phyloP scores from a whole-genome alignment of 2,113 vertebrate genomes.

The Mesocricetus auratus region DNA sequence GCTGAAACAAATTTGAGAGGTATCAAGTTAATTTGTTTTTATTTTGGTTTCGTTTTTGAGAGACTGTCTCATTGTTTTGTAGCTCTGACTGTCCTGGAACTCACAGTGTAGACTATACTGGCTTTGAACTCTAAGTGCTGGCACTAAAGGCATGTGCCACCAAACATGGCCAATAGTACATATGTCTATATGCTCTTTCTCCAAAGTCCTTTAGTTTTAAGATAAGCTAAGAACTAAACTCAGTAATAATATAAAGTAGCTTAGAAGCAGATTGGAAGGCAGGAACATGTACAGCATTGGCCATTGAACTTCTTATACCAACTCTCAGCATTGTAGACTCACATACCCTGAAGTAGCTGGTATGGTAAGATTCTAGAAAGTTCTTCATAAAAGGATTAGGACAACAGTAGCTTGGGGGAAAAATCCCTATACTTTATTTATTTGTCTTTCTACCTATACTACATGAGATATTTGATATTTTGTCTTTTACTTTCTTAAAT shows the following conservation, averaged over 20 bases:
- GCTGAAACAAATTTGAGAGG: conserved; percentile 28
- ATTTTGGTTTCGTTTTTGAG: background rate
- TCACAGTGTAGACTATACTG: background rate
- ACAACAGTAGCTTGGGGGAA: background rate
- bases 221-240: background rate
- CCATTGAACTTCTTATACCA: background rate
- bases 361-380: background rate
- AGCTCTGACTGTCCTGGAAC: background rate
- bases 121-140: background rate
- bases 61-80: background rate
- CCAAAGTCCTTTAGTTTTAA: background rate
- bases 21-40: background rate
- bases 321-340: background rate
- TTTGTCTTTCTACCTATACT: background rate
- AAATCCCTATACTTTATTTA: background rate
- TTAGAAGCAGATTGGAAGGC: background rate
- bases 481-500: background rate
- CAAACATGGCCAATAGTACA: background rate
- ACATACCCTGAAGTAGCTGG: fast-evolving
- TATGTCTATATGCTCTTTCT: background rate
- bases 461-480: background rate
- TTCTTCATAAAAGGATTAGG: background rate
- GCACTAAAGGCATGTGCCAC: background rate
- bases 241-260: background rate
- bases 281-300: background rate